Conservation (phyloP, 2,113 vertebrate species). For the Zosterops hypoxanthus region DNA sequence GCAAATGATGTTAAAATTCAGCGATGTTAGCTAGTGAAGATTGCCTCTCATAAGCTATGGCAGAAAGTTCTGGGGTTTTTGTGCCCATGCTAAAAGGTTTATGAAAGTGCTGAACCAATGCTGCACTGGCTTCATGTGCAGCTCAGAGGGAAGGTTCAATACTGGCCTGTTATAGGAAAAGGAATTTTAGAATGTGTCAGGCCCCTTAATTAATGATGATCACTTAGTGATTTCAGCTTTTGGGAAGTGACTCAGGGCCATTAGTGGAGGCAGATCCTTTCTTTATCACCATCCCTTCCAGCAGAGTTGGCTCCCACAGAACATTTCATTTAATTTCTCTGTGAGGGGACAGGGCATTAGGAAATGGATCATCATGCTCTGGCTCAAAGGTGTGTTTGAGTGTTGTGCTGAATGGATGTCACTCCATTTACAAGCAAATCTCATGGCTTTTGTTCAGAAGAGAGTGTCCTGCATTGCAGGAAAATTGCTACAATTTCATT, state of each 20-base stretch:
- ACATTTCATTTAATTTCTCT: constrained; percentile 10
- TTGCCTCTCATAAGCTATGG: not conserved
- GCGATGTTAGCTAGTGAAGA: not conserved
- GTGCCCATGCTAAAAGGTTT: not conserved
- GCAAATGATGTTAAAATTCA: not conserved
- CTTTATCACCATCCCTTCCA: not conserved
- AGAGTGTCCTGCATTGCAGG: not conserved
- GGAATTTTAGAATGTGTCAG: not conserved
- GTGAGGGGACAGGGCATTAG: not conserved
- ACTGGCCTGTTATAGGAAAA: not conserved
- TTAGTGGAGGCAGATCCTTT: not conserved
- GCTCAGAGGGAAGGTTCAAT: not conserved
- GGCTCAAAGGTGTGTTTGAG: not conserved
- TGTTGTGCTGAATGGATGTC: not conserved
- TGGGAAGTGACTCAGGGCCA: not conserved
- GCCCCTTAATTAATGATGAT: not conserved
- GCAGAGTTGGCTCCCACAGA: not conserved
- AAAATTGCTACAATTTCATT: not conserved
- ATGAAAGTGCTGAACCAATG: not conserved
- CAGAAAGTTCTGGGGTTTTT: not conserved
- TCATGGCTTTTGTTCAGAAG: not conserved
- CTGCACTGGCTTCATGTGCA: not conserved
- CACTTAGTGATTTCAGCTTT: not conserved
- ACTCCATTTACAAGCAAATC: not conserved
- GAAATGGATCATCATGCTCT: not conserved